Conservation (phyloP, 2,888 invertebrate species). For the Myopa tessellatipennis region DNA sequence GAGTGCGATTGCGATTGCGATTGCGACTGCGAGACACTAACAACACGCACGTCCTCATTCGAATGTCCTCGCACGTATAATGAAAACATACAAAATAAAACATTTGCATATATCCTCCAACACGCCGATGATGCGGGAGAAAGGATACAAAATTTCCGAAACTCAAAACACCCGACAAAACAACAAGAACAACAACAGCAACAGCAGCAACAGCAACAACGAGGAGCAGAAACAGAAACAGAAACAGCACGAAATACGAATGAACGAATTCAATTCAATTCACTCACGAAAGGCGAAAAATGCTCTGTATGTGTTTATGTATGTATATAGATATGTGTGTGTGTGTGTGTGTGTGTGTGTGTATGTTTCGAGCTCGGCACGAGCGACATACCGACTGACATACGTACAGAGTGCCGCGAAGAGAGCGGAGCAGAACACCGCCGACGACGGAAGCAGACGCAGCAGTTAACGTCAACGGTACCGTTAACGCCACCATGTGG, state of each 20-base stretch:
- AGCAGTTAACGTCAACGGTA: constrained; percentile 21
- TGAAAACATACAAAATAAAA: constrained; percentile 47
- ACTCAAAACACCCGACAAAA: constrained; percentile 10
- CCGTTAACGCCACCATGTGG: constrained; percentile 18
- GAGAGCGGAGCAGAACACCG: constrained; percentile 36
- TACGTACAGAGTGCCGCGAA: constrained; percentile 29
- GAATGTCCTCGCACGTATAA: constrained; percentile 58
- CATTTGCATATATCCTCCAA: constrained; percentile 44
- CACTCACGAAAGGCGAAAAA: constrained; percentile 24
- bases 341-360: constrained; percentile 16
- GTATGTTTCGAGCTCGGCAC: constrained; percentile 16
- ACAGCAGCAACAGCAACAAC: constrained; percentile 16
- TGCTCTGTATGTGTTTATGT: not conserved
- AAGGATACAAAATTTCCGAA: constrained; percentile 39
- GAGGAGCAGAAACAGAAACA: constrained; percentile 10
- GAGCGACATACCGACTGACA: constrained; percentile 20
- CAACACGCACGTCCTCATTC: constrained; percentile 46
- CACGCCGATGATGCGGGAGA: constrained; percentile 34
- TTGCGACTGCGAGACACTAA: constrained; percentile 25
- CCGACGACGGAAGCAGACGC: constrained; percentile 12
- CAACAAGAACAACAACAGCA: constrained; percentile 14
- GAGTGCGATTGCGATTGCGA: not conserved
- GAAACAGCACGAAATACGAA: constrained; percentile 32
- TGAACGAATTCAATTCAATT: constrained; percentile 38
- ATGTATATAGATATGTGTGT: not conserved